Percentiles rank a stretch among this genome's conserved stretches.
Evolutionary conservation across 2,797 vertebrate genomes (phyloP).

Genomic region (Oceanodroma leucorhoa): DNA sequence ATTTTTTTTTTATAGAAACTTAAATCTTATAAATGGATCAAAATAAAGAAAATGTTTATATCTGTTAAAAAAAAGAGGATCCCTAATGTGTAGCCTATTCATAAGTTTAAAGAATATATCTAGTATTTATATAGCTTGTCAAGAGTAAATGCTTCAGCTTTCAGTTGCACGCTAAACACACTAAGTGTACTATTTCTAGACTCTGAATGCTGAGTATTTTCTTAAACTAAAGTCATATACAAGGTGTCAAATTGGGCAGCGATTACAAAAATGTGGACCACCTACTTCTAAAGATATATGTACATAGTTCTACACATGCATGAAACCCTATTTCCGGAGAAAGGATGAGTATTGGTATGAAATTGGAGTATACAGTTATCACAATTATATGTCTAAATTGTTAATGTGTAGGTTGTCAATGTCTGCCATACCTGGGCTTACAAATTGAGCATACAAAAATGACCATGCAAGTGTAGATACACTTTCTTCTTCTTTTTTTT

Average conservation of each 20-base stretch:
- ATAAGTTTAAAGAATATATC: background rate
- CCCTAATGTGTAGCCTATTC: background rate
- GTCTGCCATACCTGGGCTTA: background rate
- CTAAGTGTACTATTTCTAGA: background rate
- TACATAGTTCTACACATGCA: background rate
- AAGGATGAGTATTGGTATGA: background rate
- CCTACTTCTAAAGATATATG: background rate
- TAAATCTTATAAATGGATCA: background rate
- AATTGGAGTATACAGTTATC: background rate
- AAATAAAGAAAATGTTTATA: background rate
- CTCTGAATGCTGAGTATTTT: background rate
- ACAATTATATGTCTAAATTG: background rate
- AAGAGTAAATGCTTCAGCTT: background rate
- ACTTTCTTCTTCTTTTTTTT: background rate
- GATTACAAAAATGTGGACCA: background rate
- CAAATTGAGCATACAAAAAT: background rate
- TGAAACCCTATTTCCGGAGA: background rate
- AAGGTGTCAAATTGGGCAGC: background rate
- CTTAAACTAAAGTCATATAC: background rate
- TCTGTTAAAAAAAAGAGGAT: background rate
- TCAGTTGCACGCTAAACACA: background rate
- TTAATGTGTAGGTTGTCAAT: background rate
- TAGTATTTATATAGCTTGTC: background rate
- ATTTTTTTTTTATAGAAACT: background rate
- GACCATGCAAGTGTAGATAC: background rate